phyloP scores from a whole-genome alignment of 1,140 invertebrate species.

The Metaphire vulgaris region DNA sequence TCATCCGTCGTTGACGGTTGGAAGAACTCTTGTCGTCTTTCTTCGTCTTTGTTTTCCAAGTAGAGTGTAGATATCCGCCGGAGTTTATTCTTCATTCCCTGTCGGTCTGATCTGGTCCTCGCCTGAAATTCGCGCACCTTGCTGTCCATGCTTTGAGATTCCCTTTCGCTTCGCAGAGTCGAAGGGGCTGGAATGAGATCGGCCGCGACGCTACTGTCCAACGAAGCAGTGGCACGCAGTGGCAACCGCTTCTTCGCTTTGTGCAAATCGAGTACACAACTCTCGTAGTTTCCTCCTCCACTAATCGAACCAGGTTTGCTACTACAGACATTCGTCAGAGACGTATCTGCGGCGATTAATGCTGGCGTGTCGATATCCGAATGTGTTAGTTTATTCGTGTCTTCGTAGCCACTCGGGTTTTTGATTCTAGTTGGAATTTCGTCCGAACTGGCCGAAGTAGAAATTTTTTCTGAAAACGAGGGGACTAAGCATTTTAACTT shows the following conservation, averaged over 20 bases:
- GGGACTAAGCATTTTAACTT: no score
- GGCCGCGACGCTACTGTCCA: not conserved
- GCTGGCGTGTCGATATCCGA: no score
- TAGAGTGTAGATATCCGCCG: not conserved
- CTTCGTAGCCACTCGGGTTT: no score
- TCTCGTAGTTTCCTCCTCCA: not conserved
- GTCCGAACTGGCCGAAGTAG: no score
- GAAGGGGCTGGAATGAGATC: not conserved
- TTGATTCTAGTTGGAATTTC: no score
- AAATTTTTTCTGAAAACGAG: no score
- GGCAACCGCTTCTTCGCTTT: not conserved
- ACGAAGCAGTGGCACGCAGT: not conserved
- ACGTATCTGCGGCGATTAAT: no score
- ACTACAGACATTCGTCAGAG: no score
- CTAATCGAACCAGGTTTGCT: no score
- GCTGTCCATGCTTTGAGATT: not conserved
- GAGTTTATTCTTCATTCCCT: not conserved
- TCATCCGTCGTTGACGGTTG: no score
- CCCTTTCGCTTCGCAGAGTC: not conserved
- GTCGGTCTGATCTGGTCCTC: not conserved
- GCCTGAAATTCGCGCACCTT: not conserved
- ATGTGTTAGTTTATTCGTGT: no score
- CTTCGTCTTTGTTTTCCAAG: not conserved
- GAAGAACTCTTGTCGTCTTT: not conserved
- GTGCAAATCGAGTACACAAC: not conserved